Evolutionary conservation across 1,140 invertebrate species (phyloP).

Genomic region (Chrysomallon squamiferum): DNA sequence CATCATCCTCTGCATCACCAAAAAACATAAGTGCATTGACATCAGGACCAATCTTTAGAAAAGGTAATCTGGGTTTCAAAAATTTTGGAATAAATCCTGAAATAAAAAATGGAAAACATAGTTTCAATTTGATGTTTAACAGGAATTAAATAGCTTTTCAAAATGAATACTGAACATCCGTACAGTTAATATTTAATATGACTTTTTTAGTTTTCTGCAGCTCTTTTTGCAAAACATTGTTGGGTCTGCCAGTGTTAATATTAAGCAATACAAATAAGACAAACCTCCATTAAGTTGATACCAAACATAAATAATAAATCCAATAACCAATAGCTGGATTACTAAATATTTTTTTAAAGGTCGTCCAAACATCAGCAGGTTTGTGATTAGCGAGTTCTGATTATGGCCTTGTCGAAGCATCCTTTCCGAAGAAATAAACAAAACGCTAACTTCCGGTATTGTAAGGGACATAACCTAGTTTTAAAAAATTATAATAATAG

Average conservation of each 20-base stretch:
- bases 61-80: conserved; percentile 33
- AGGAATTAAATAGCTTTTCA: background rate
- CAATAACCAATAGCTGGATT: conserved; percentile 16
- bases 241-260: too few relatives aligned
- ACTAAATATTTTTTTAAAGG: conserved; percentile 28
- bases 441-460: background rate
- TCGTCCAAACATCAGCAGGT: conserved; percentile 18
- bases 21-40: conserved; percentile 47
- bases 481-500: too few relatives aligned
- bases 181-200: background rate
- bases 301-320: conserved; percentile 25
- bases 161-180: background rate
- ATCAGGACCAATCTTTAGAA: conserved; percentile 44
- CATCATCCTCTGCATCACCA: conserved; percentile 64
- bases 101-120: conserved; percentile 23
- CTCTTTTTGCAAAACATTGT: too few relatives aligned
- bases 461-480: background rate
- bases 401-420: conserved; percentile 5
- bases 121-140: too few relatives aligned
- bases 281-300: conserved; percentile 38
- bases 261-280: too few relatives aligned
- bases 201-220: too few relatives aligned
- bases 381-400: background rate
- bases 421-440: background rate
- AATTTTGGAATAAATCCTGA: conserved; percentile 49